A percentile compares a stretch with the other conserved stretches of the same genome.
These are phyloP conservation scores for Anser brachyrhynchus DNA, from an alignment of 2,113 vertebrate species.

Conservation along the genomic window DNA sequence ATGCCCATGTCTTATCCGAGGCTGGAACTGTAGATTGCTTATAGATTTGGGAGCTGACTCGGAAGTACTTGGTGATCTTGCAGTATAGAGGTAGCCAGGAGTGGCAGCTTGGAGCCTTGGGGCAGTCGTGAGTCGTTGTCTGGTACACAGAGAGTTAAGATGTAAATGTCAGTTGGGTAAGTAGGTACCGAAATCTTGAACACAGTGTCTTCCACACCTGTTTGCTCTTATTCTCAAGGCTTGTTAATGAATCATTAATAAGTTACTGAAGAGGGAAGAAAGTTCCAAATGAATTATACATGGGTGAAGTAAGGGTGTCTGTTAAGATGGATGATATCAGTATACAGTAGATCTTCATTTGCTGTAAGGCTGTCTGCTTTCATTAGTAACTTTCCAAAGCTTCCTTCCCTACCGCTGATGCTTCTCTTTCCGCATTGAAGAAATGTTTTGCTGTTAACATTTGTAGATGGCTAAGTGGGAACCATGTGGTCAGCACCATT, in stretches of 20 bases:
- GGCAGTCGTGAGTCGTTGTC: neutral
- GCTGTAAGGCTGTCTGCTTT: neutral
- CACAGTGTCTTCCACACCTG: neutral
- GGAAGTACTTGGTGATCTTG: neutral
- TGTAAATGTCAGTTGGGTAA: neutral
- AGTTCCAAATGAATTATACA: conserved; percentile 46
- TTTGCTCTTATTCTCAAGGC: neutral
- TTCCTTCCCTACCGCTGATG: neutral
- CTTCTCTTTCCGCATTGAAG: neutral
- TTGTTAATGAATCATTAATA: conserved; percentile 47
- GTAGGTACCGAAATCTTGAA: neutral
- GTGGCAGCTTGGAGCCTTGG: neutral
- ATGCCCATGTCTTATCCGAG: neutral
- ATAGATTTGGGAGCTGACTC: fast-evolving
- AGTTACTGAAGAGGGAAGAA: conserved; percentile 21
- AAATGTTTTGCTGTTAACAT: neutral
- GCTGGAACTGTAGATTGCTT: neutral
- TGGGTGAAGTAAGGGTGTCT: neutral
- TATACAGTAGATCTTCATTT: neutral
- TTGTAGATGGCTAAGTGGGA: neutral
- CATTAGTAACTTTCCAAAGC: conserved; percentile 2
- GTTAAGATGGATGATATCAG: neutral
- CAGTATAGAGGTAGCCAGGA: neutral
- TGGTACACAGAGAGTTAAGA: neutral
- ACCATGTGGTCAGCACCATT: neutral